phyloP scores from a whole-genome alignment of 2,888 invertebrate species.

The Leptopilina syphax region DNA sequence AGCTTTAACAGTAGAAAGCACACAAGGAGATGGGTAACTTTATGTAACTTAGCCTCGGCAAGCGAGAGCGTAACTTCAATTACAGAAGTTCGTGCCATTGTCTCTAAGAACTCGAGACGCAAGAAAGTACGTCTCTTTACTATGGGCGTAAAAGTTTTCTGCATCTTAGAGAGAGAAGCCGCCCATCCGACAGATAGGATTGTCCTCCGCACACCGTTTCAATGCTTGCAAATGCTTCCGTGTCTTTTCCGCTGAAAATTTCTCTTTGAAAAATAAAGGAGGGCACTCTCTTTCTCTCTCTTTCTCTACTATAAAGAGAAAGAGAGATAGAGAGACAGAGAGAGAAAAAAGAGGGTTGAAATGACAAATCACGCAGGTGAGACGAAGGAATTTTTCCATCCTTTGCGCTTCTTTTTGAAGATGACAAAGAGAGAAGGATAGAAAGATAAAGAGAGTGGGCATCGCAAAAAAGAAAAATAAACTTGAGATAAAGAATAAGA shows the following conservation, averaged over 20 bases:
- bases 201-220: slow-evolving; percentile 54
- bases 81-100: slow-evolving; percentile 73
- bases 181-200: slow-evolving; percentile 62
- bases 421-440: background rate
- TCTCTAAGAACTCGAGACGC: slow-evolving; percentile 69
- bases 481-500: background rate
- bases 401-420: slow-evolving; percentile 22
- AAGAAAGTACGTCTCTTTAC: slow-evolving; percentile 68
- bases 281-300: background rate
- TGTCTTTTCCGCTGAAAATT: slow-evolving; percentile 23
- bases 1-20: slow-evolving; percentile 51
- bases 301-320: background rate
- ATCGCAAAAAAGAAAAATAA: background rate
- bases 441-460: too few species aligned
- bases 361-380: slow-evolving; percentile 32
- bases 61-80: slow-evolving; percentile 72
- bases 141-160: slow-evolving; percentile 67
- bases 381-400: background rate
- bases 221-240: slow-evolving; percentile 47
- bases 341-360: slow-evolving; percentile 18
- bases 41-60: slow-evolving; percentile 64
- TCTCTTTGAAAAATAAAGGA: slow-evolving; percentile 30
- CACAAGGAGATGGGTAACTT: slow-evolving; percentile 58
- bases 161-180: slow-evolving; percentile 60
- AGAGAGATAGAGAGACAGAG: background rate